Conservation (phyloP, 1,140 invertebrate species). For the Lepidotrigona ventralis region DNA sequence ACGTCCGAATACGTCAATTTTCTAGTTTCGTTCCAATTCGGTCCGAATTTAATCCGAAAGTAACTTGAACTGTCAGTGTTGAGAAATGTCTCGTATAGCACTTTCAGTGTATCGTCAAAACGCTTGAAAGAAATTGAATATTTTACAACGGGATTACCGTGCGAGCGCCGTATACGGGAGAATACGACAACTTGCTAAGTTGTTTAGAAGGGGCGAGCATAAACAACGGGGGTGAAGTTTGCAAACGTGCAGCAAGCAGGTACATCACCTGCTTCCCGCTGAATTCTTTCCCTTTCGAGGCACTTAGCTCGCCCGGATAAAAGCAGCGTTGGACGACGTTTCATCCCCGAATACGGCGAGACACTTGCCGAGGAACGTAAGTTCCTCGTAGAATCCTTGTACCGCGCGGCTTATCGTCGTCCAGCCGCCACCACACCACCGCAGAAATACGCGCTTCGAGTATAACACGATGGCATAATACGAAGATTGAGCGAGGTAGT, state of each 20-base stretch:
- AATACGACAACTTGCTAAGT: not conserved
- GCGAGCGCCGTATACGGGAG: too few species aligned
- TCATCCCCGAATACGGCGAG: constrained; percentile 12
- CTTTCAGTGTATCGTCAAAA: not conserved
- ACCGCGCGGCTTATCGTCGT: constrained; percentile 51
- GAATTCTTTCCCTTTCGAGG: constrained; percentile 22
- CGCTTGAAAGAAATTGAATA: constrained; percentile 6
- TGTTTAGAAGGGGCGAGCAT: not conserved
- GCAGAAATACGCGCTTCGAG: constrained; percentile 66
- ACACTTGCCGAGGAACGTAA: not conserved
- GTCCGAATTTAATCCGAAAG: too few species aligned
- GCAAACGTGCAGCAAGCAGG: not conserved
- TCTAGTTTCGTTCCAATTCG: too few species aligned
- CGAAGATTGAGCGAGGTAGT: constrained; percentile 65
- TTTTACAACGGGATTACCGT: not conserved
- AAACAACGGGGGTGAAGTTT: constrained; percentile 12
- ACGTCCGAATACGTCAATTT: too few species aligned
- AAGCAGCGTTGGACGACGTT: constrained; percentile 16
- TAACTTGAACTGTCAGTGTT: too few species aligned
- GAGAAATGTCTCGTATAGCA: too few species aligned
- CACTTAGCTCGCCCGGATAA: constrained; percentile 26
- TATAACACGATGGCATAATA: constrained; percentile 64
- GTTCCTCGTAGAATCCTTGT: constrained; percentile 29
- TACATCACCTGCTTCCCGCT: constrained; percentile 5
- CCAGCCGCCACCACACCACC: constrained; percentile 28